Base-by-base conservation (phyloP, 1,140 invertebrate genomes). In the Neotoxoptera formosana region DNA sequence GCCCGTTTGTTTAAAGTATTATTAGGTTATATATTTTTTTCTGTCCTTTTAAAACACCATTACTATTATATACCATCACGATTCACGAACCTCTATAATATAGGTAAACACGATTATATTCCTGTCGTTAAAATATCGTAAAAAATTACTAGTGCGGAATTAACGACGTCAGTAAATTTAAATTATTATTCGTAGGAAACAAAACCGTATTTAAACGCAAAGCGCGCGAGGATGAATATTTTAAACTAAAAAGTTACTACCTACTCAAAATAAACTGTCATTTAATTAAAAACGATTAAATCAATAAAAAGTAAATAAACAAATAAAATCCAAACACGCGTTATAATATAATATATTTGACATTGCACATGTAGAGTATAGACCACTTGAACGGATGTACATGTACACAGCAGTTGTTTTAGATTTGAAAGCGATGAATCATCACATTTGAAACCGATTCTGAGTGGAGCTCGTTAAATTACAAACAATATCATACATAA, bases 121-220 rank as follows among this genome's bases (percentile, higher is more conserved):
- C 53, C 36, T 7, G 89, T 90, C 89, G 89, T 90, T 90, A 90
- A 90, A 90, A 67, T 90, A 90, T 90, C 89, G n/a, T 90, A 90
- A 67, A 90, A 89, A 90, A 90, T 90, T 60, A 67, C 36, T 90
- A 67, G 25, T 56, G 17, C 30, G 30, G 51, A 60, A n/a, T 67
- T 90, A 90, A 90, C 51, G 89, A 90, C 89, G 56, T 90, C 89
- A 67, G 41, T 67, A 90, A 67, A 90, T 67, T 90, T 45, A 14
- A 67, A 90, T 45, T 60, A 67, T 90, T 67, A 90, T 90, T 41
- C 34, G 88, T 45, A 67, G 47, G 9, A n/a, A 67, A 90, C 51
- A 9, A 60, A 60, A 60, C 47, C 53, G 11, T 90, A 60, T 56
- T 41, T 53, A 30, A 56, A 90, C 30, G 1, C 8, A 53, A n/a